Evolutionary conservation across 1,140 invertebrate genomes (phyloP).

Genomic region (Drosophila setifemur): DNA sequence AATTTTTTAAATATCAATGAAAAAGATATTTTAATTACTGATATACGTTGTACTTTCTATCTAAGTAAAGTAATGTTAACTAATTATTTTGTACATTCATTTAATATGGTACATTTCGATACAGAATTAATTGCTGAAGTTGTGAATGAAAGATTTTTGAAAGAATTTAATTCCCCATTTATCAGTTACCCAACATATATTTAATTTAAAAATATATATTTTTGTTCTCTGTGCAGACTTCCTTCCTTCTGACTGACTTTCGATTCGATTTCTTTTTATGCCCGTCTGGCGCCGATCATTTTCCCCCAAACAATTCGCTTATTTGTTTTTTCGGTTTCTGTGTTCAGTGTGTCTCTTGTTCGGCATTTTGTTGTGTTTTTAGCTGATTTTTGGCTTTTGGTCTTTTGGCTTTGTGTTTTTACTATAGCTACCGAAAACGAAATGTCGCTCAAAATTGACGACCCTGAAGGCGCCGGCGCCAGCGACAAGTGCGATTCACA

Average conservation of each 20-base stretch:
- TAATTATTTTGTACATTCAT: too few relatives aligned
- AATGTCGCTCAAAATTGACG: conserved; percentile 64
- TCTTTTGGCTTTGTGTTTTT: conserved; percentile 14
- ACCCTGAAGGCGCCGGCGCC: conserved; percentile 59
- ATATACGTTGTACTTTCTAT: too few relatives aligned
- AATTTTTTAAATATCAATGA: too few relatives aligned
- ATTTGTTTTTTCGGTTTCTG: conserved; percentile 15
- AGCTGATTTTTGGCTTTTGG: background rate
- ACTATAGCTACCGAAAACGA: conserved; percentile 20
- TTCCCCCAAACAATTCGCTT: conserved; percentile 29
- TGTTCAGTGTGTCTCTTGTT: background rate
- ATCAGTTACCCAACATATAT: too few relatives aligned
- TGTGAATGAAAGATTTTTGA: too few relatives aligned
- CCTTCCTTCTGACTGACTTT: background rate
- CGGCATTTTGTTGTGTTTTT: background rate
- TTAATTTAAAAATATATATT: background rate
- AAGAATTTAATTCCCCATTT: too few relatives aligned
- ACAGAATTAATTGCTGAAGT: too few relatives aligned
- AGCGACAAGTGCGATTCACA: conserved; percentile 46
- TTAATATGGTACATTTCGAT: too few relatives aligned
- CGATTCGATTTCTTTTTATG: conserved; percentile 49
- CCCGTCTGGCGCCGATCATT: conserved; percentile 65
- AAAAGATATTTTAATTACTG: too few relatives aligned
- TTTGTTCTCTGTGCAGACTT: conserved; percentile 3
- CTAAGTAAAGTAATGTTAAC: too few relatives aligned